Evolutionary conservation across 2,797 vertebrate genomes (phyloP), one percentile per base, ranked within the genome.

Genomic region (Enteromius unitaeniatus): DNA sequence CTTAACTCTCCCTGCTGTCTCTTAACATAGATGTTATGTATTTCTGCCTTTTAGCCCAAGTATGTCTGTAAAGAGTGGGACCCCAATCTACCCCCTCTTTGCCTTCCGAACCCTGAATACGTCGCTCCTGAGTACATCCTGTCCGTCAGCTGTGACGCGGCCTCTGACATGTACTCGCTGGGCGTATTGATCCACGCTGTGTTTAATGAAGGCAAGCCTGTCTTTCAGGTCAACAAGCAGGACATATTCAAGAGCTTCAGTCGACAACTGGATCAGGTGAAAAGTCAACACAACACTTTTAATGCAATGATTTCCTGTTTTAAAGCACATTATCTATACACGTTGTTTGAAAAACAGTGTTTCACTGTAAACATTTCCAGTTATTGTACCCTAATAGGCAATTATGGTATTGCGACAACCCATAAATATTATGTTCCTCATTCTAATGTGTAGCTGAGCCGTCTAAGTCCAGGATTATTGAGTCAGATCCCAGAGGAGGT

Each of bases 241-340:
- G 98, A 99, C 92, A 99, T 99, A 92, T 99, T 98, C 89, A 99
- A 99, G 93, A 99, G 98, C 90, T 99, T 99, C 93, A 99, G 98
- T 90, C 94, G 97, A 82, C 98, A 99, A 37, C 93, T 99, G 89
- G 98, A 99, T 91, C 97, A 99, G 96, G 98, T 99, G 93, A 89
- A 90, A 47, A 17, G 23, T 31, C 23, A 13, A 31, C 15, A 51
- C 14, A 15, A 6, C 31, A 34, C 15, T 31, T 65, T 65, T 1
- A 2, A 34, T 65, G 28, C 28, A 65, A 2, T 34, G 15, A n/a
- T 15, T 23, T 72, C 42, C 9, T 31, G 45, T 31, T 73, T 51
- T 31, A 34, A 73, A 51, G 28, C 1, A 21, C 10, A 21, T 23
- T 74, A 21, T 6, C 1, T 21, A 51, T 26, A 17, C 26, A 21